A percentile compares a stretch with the other conserved stretches of the same genome.
phyloP scores from a whole-genome alignment of 2,888 invertebrate genomes.

The Hartigia nigra region DNA sequence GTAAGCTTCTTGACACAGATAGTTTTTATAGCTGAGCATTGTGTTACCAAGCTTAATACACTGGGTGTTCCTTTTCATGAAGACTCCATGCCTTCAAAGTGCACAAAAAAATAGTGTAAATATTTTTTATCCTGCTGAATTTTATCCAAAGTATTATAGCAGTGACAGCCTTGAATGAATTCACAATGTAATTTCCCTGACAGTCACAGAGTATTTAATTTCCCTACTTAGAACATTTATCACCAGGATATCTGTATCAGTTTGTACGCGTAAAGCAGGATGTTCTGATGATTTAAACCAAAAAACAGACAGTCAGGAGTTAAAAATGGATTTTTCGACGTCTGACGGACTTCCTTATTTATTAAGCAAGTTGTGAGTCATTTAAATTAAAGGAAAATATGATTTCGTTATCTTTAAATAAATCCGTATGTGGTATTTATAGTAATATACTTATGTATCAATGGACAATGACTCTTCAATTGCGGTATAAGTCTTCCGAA shows the following conservation, averaged over 20 bases:
- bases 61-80: not conserved
- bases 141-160: too few relatives aligned
- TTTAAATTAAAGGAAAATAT: too few relatives aligned
- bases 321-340: not conserved
- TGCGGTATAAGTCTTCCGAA: too few relatives aligned
- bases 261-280: not conserved
- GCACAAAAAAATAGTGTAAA: not conserved
- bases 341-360: too few relatives aligned
- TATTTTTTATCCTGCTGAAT: not conserved
- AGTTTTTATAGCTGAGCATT: not conserved
- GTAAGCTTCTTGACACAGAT: constrained; percentile 4
- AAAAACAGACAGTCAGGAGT: too few relatives aligned
- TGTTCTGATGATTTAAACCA: not conserved
- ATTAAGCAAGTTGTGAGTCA: not conserved
- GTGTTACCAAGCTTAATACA: not conserved
- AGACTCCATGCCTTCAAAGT: not conserved
- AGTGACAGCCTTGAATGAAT: too few relatives aligned
- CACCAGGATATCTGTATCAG: not conserved
- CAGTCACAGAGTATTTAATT: too few relatives aligned
- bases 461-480: too few relatives aligned
- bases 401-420: not conserved
- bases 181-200: too few relatives aligned
- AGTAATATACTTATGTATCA: too few relatives aligned
- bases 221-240: not conserved
- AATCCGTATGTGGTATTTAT: too few relatives aligned